phyloP scores from a whole-genome alignment of 37 sponge, comb jelly and placozoan species.

The Beroe ovata region DNA sequence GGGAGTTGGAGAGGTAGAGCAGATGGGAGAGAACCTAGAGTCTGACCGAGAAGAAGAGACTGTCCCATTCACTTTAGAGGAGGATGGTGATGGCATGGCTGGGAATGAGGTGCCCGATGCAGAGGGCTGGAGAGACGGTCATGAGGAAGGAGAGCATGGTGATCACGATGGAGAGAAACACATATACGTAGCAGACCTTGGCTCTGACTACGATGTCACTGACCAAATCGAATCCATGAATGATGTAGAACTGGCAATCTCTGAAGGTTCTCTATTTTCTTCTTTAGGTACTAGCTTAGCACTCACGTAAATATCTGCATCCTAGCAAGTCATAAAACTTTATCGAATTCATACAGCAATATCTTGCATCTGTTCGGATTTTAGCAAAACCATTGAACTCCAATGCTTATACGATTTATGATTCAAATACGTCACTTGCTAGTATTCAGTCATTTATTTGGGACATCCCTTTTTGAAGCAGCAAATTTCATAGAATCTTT shows the following conservation, averaged over 20 bases:
- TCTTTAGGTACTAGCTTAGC: too few species aligned
- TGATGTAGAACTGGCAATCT: constrained; percentile 41
- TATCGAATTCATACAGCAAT: too few species aligned
- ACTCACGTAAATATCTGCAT: too few species aligned
- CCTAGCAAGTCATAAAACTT: too few species aligned
- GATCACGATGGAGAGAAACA: constrained; percentile 1
- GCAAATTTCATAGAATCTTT: too few species aligned
- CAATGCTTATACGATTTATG: too few species aligned
- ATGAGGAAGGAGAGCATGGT: not conserved
- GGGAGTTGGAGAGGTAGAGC: too few species aligned
- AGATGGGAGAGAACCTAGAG: not conserved
- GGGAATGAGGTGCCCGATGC: not conserved
- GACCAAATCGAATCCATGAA: constrained; percentile 20
- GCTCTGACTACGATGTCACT: constrained; percentile 1
- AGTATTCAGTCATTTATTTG: too few species aligned
- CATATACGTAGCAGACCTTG: constrained; percentile 11
- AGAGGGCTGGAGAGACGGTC: not conserved
- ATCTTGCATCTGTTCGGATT: too few species aligned
- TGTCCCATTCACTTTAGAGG: not conserved
- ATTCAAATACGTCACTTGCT: too few species aligned
- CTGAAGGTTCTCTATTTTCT: constrained; percentile 9
- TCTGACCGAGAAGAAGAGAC: not conserved
- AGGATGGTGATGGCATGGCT: not conserved
- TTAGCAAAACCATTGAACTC: too few species aligned
- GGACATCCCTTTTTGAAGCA: too few species aligned